phyloP scores from a whole-genome alignment of 2,113 vertebrate species.

The Turnix velox region DNA sequence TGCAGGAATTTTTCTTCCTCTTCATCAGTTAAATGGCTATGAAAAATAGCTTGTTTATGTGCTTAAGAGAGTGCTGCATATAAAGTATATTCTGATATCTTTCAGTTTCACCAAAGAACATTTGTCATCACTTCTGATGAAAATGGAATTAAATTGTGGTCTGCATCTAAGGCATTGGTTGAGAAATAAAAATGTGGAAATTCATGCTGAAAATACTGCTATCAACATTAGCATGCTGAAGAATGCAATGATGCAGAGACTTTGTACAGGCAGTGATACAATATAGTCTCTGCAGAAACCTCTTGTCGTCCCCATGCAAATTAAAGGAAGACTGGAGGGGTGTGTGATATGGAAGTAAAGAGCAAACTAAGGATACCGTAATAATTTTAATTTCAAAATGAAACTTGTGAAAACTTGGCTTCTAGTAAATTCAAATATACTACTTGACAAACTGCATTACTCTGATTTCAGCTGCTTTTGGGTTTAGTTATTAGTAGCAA shows the following conservation, averaged over 20 bases:
- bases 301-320: not conserved
- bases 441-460: not conserved
- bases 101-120: slow-evolving; percentile 24
- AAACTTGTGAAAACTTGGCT: not conserved
- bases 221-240: slow-evolving; percentile 18
- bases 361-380: not conserved
- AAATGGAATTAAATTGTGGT: slow-evolving; percentile 17
- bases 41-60: slow-evolving; percentile 14
- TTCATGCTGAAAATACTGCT: not conserved
- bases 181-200: slow-evolving; percentile 30
- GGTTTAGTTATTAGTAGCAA: not conserved
- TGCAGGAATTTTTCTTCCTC: not conserved
- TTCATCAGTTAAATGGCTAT: not conserved
- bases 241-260: not conserved
- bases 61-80: not conserved
- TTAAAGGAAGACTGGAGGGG: not conserved
- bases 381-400: not conserved
- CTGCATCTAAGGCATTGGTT: not conserved
- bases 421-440: not conserved
- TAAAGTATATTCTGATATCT: slow-evolving; percentile 18
- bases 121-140: slow-evolving; percentile 34
- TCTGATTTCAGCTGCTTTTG: not conserved
- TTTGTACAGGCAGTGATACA: not conserved
- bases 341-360: not conserved
- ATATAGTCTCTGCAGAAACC: not conserved